Evolutionary conservation across 2,113 vertebrate species (phyloP).

Genomic region (Rhinichthys klamathensis): DNA sequence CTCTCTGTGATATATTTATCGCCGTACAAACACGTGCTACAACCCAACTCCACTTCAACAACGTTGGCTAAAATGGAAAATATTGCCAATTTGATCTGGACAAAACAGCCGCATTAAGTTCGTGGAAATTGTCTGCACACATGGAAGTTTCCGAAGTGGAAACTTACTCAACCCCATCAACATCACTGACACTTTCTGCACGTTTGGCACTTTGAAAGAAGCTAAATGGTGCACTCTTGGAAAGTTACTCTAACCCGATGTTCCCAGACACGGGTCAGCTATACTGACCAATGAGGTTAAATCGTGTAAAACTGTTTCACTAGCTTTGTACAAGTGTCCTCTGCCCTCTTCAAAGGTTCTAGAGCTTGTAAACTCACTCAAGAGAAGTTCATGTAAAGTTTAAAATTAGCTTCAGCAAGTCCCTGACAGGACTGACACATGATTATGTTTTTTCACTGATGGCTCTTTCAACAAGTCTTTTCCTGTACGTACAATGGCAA

Average conservation of each 20-base stretch:
- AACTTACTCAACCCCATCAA: neutral
- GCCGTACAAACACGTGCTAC: too few relatives aligned
- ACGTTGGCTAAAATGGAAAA: slow-evolving; percentile 15
- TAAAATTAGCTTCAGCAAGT: slow-evolving; percentile 23
- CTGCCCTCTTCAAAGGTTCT: slow-evolving; percentile 2
- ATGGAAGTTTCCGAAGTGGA: slow-evolving; percentile 23
- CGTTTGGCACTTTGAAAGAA: neutral
- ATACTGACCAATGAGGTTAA: neutral
- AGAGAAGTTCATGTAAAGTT: slow-evolving; percentile 10
- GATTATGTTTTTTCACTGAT: neutral
- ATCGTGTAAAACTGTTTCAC: neutral
- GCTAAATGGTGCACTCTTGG: neutral
- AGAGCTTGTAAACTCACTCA: neutral
- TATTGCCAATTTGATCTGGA: neutral
- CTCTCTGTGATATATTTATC: too few relatives aligned
- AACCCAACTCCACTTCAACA: neutral
- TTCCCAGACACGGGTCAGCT: neutral
- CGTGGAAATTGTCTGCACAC: slow-evolving; percentile 44
- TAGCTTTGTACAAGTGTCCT: slow-evolving; percentile 1
- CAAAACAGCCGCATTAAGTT: neutral
- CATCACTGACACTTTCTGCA: neutral
- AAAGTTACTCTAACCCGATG: neutral
- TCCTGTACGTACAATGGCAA: slow-evolving; percentile 46
- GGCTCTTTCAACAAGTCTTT: slow-evolving; percentile 51
- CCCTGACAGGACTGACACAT: slow-evolving; percentile 15